A percentile compares a stretch with the other conserved stretches of the same genome.
Conservation (phyloP, 2,888 invertebrate genomes). For the Eretmocerus hayati region DNA sequence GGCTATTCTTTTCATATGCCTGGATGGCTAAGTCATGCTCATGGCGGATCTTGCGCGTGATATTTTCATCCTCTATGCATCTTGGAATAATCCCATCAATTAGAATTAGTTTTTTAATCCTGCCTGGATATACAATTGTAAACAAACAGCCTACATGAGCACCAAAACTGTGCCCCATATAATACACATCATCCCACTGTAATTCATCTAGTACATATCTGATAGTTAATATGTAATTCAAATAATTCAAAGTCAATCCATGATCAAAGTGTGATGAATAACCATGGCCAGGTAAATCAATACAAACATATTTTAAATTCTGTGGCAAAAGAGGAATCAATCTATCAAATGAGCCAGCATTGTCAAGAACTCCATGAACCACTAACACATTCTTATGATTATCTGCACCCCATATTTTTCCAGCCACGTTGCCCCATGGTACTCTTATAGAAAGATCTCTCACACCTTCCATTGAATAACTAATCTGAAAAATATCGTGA, state of each 20-base stretch:
- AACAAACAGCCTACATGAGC: conserved; percentile 46
- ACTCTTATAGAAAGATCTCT: conserved; percentile 37
- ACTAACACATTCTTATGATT: conserved; percentile 28
- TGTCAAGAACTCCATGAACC: conserved; percentile 46
- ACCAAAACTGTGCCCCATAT: conserved; percentile 50
- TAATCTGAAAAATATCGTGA: too few species aligned
- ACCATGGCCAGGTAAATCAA: conserved; percentile 51
- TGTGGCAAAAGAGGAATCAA: conserved; percentile 41
- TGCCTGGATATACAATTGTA: conserved; percentile 44
- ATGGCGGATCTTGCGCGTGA: conserved; percentile 34
- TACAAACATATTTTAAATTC: conserved; percentile 40
- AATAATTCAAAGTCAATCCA: conserved; percentile 40
- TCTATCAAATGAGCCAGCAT: conserved; percentile 46
- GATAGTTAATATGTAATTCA: conserved; percentile 37
- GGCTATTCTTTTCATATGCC: conserved; percentile 35
- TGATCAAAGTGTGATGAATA: conserved; percentile 43
- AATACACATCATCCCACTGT: conserved; percentile 42
- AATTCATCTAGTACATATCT: conserved; percentile 40
- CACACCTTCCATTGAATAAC: not conserved
- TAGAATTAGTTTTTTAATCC: conserved; percentile 46
- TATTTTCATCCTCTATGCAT: conserved; percentile 27
- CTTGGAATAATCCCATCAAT: conserved; percentile 44
- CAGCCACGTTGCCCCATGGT: conserved; percentile 55
- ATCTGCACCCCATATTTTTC: conserved; percentile 44
- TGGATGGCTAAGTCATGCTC: conserved; percentile 45